Base-by-base conservation (phyloP, 2,797 vertebrate genomes). In the Notoglanidium macrostoma region DNA sequence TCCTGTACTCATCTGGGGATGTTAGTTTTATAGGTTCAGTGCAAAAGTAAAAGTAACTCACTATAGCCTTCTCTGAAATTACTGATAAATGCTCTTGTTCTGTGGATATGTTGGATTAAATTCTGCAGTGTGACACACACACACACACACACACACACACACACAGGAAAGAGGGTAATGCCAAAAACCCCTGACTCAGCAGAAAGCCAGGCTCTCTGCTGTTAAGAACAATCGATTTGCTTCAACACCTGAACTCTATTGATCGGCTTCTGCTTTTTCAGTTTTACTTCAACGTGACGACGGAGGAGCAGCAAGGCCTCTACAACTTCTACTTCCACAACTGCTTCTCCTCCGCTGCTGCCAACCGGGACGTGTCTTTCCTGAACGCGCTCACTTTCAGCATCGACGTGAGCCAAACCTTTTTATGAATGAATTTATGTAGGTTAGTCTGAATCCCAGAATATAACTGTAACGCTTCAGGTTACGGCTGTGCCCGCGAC, bases 321-420 rank as follows among this genome's bases (percentile, higher is more conserved):
- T 97, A 97, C 92, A 97, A 96, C 90, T 94, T 97, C 0, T 97
- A 97, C 91, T 97, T 97, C 90, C 96, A 97, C 90, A 97, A 96
- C 76, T 97, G 97, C 88, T 89, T 77, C 51, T 73, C 76, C 32
- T 78, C 87, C 15, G 5, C 63, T 73, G 1, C 86, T 86, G 14
- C n/a, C 1, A 78, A 73, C 0, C 2, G 79, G 90, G 1, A 21
- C 51, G 2, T 32, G 0, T 0, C 17, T 26, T 29, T 90, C 1
- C 88, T 78, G 0, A 89, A 92, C 26, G 89, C 89, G 11, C 92
- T 93, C 0, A 87, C 59, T 26, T 97, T 97, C 91, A 97, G 92
- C 91, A 95, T 97, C 0, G 96, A 97, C 19, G 97, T 97, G 88
- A 97, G 96, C n/a, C n/a, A 5, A 5, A 21, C 15, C 6, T n/a